Conservation (phyloP, 2,113 vertebrate species). For the Sula dactylatra region DNA sequence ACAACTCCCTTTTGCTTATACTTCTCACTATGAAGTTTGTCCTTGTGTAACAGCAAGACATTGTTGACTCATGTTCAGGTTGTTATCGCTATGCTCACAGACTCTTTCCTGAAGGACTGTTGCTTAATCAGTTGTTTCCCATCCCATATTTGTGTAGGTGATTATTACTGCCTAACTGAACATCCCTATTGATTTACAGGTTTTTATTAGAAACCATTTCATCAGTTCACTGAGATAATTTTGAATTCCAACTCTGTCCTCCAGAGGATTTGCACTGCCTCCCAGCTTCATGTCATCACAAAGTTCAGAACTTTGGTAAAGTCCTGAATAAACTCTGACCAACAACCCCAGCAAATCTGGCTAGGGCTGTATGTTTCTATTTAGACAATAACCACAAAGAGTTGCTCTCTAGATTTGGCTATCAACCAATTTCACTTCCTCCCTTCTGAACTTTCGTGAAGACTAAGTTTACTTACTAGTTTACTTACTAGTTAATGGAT, state of each 20-base stretch:
- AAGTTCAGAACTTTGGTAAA: not conserved
- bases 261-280: not conserved
- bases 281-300: not conserved
- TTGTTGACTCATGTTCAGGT: constrained; percentile 42
- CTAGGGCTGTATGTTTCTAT: not conserved
- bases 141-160: constrained; percentile 24
- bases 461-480: too few relatives aligned
- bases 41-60: constrained; percentile 37
- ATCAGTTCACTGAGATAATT: constrained; percentile 31
- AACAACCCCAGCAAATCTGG: not conserved
- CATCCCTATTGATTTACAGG: constrained; percentile 44
- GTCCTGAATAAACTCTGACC: not conserved
- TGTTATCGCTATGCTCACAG: constrained; percentile 46
- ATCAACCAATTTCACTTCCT: not conserved
- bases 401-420: not conserved
- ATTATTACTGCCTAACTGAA: constrained; percentile 51
- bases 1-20: not conserved
- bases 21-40: not conserved
- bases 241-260: not conserved
- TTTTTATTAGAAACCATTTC: constrained; percentile 45
- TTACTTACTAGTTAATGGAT: not conserved
- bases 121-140: constrained; percentile 54
- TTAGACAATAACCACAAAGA: not conserved
- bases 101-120: constrained; percentile 58
- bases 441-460: not conserved